These are phyloP conservation scores for Sycophila texana DNA, from an alignment of 2,888 invertebrate species.

Conservation along the genomic window DNA sequence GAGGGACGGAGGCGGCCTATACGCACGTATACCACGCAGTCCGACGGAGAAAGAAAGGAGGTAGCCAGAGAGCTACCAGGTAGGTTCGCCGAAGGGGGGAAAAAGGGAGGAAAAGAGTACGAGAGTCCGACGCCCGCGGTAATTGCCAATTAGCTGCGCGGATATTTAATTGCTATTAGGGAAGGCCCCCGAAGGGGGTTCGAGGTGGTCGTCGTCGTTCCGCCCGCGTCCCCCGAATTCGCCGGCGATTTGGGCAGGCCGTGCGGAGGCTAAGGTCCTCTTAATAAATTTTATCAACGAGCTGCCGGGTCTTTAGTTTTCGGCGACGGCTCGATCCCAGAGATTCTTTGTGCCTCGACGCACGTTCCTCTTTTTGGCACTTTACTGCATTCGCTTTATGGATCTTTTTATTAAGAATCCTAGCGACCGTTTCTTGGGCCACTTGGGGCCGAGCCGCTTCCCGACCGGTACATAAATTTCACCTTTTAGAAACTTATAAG, in stretches of 20 bases:
- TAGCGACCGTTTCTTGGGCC: background rate
- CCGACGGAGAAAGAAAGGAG: slow-evolving; percentile 42
- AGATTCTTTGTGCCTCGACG: slow-evolving; percentile 28
- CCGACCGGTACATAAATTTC: slow-evolving; percentile 37
- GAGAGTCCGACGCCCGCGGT: slow-evolving; percentile 66
- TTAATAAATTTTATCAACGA: slow-evolving; percentile 69
- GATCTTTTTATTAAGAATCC: slow-evolving; percentile 48
- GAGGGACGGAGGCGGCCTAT: background rate
- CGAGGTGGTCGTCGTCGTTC: slow-evolving; percentile 34
- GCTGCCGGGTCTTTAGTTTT: slow-evolving; percentile 30
- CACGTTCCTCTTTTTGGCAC: slow-evolving; percentile 51
- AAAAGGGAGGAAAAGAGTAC: slow-evolving; percentile 56
- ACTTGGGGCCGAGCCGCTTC: background rate
- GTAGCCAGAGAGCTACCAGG: slow-evolving; percentile 30
- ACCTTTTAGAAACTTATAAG: slow-evolving; percentile 53
- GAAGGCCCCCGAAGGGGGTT: background rate
- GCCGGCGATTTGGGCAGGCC: slow-evolving; percentile 27
- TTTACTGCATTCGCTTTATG: slow-evolving; percentile 46
- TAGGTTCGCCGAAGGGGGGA: slow-evolving; percentile 47
- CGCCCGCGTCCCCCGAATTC: slow-evolving; percentile 29
- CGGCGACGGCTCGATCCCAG: slow-evolving; percentile 32
- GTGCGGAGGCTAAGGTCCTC: slow-evolving; percentile 59
- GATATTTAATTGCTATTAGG: slow-evolving; percentile 75
- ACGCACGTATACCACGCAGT: slow-evolving; percentile 21
- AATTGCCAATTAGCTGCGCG: slow-evolving; percentile 74